Base-by-base conservation (phyloP, 2,113 vertebrate genomes). In the Gobiocypris rarus region DNA sequence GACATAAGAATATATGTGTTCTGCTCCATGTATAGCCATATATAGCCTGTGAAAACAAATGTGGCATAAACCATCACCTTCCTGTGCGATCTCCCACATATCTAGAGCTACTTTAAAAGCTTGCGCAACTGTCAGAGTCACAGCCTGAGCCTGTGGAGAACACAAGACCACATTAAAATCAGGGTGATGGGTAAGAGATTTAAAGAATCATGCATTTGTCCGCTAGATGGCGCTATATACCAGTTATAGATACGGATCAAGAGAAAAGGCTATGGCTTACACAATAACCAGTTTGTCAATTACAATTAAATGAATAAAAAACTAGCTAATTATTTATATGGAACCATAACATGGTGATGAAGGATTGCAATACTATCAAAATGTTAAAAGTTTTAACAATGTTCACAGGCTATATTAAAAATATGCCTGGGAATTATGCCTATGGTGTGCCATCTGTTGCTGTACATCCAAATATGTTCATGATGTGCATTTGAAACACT, bases 61-160 rank as follows among this genome's bases (percentile, higher is more conserved):
- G 15, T n/a, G 31, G 65, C 3, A 54, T 24, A 50, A 22, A 43
- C 88, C 92, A n/a, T 90, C 90, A 96, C 96, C 96, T 94, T 95
- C 93, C 84, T 96, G 95, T 88, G 96, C 91, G 50, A 96, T 87
- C 90, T 97, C 95, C 96, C 96, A 97, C 79, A 96, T 93, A 88
- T 97, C 96, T 69, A 97, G 91, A 5, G 97, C 97, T 81, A 97
- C 93, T 89, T 96, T 96, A 87, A 97, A 97, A 34, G 97, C 97
- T 92, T 97, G 97, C 1, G 97, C 96, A 15, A 97, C 96, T 0
- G 96, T 97, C 84, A 97, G 92, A 8, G 97, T 97, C 90, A 97
- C 96, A 56, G 96, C 96, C 90, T 96, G 96, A 86, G 96, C 96
- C 96, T 97, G 88, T 1, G 76, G 24, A 61, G 19, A 1, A 75